Evolutionary conservation across 2,888 invertebrate species (phyloP).

Genomic region (Metalampra italica): DNA sequence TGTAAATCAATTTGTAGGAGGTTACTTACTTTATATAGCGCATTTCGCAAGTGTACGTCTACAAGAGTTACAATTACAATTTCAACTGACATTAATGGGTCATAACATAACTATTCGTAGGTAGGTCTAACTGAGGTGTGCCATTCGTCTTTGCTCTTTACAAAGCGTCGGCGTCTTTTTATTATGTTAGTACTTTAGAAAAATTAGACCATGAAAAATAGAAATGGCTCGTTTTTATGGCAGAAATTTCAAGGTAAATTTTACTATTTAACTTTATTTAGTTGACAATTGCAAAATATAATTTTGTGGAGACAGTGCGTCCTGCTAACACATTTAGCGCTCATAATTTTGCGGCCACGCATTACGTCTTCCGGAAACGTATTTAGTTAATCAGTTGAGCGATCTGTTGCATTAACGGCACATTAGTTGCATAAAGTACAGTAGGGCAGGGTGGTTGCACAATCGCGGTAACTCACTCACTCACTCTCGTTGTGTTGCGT

Average conservation of each 20-base stretch:
- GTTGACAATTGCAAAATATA: too few species aligned
- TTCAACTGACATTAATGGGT: constrained; percentile 29
- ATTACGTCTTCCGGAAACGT: constrained; percentile 2
- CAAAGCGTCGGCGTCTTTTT: too few species aligned
- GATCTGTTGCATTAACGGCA: constrained; percentile 64
- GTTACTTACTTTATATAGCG: constrained; percentile 20
- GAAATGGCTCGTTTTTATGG: too few species aligned
- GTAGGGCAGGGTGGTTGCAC: constrained; percentile 48
- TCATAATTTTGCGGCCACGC: too few species aligned
- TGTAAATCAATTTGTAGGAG: constrained; percentile 29
- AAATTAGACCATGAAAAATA: not conserved
- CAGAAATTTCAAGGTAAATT: too few species aligned
- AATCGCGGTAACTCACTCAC: constrained; percentile 69
- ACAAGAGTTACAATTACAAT: constrained; percentile 31
- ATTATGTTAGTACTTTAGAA: not conserved
- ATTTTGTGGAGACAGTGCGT: not conserved
- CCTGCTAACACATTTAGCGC: too few species aligned
- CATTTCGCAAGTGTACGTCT: constrained; percentile 15
- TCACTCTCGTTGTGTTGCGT: constrained; percentile 67
- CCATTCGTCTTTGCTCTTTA: constrained; percentile 15
- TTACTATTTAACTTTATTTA: too few species aligned
- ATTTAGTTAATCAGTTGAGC: constrained; percentile 32
- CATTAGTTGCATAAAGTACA: constrained; percentile 64
- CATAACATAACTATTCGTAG: constrained; percentile 13
- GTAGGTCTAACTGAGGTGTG: constrained; percentile 22